Evolutionary conservation across 2,113 vertebrate genomes (phyloP).

Genomic region (Scartelaos histophorus): DNA sequence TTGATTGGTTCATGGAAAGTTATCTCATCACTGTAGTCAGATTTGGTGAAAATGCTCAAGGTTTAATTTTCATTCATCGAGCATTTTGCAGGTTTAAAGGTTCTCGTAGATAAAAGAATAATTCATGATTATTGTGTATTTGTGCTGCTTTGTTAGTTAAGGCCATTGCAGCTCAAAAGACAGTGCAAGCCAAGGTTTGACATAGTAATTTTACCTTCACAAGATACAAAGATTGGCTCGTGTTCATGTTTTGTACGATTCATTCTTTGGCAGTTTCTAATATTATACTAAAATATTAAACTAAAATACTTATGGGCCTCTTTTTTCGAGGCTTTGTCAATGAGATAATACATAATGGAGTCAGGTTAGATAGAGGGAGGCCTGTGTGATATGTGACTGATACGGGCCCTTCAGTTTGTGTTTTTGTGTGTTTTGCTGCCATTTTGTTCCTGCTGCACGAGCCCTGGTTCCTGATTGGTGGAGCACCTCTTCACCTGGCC

Average conservation of each 20-base stretch:
- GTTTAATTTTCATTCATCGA: neutral
- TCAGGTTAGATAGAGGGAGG: neutral
- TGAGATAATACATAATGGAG: constrained; percentile 21
- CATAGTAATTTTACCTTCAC: neutral
- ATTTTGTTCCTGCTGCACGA: no score
- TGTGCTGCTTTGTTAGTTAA: neutral
- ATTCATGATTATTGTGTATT: neutral
- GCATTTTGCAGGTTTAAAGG: neutral
- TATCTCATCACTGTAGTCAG: neutral
- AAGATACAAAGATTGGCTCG: neutral
- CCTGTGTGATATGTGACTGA: neutral
- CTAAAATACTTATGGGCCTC: neutral
- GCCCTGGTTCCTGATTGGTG: no score
- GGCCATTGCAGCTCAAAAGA: neutral
- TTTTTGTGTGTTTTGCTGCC: no score
- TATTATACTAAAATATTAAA: neutral
- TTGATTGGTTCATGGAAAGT: neutral
- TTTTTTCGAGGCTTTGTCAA: constrained; percentile 19
- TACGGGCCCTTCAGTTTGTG: no score
- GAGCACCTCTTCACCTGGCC: no score
- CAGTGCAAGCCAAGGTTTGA: neutral
- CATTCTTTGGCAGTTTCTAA: neutral
- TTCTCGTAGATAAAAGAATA: neutral
- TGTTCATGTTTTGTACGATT: neutral
- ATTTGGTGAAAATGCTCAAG: neutral